A percentile compares a stretch with the other conserved stretches of the same genome.
These are phyloP conservation scores for Metalampra italica DNA, from an alignment of 2,888 invertebrate species.

Conservation along the genomic window DNA sequence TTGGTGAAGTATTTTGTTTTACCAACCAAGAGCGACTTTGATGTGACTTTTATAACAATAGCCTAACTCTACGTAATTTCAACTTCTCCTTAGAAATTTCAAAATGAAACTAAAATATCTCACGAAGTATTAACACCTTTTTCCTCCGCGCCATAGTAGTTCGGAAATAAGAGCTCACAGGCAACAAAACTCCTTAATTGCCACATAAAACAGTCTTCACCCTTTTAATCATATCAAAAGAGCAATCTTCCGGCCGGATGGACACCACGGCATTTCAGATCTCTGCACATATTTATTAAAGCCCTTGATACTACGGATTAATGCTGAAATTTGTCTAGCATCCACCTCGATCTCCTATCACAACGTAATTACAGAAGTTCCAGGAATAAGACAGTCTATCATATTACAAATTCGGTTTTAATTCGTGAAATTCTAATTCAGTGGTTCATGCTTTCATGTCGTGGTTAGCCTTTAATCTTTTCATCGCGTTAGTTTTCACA, in stretches of 20 bases:
- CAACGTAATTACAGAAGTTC: constrained; percentile 57
- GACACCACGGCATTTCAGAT: constrained; percentile 41
- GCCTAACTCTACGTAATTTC: too few relatives aligned
- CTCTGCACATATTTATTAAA: constrained; percentile 21
- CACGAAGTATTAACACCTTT: too few relatives aligned
- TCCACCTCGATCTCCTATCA: constrained; percentile 31
- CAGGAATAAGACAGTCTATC: constrained; percentile 64
- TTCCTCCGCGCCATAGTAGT: background rate
- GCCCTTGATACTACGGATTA: constrained; percentile 29
- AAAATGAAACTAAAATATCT: too few relatives aligned
- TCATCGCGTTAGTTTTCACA: constrained; percentile 30
- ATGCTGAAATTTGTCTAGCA: constrained; percentile 30
- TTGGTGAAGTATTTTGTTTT: too few relatives aligned
- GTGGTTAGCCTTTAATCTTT: constrained; percentile 50
- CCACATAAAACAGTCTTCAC: constrained; percentile 74
- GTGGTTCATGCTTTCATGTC: constrained; percentile 49
- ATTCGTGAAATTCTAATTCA: constrained; percentile 70
- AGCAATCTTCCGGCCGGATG: constrained; percentile 74
- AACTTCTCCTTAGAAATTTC: too few relatives aligned
- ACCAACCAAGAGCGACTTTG: too few relatives aligned
- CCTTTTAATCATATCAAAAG: constrained; percentile 77
- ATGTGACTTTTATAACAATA: too few relatives aligned
- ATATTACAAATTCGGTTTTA: constrained; percentile 71
- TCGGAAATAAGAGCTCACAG: constrained; percentile 46
- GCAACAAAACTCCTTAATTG: constrained; percentile 66